Evolutionary conservation across 1,140 invertebrate species (phyloP), one percentile per base, ranked within the genome.

Genomic region (Scylla paramamosain): DNA sequence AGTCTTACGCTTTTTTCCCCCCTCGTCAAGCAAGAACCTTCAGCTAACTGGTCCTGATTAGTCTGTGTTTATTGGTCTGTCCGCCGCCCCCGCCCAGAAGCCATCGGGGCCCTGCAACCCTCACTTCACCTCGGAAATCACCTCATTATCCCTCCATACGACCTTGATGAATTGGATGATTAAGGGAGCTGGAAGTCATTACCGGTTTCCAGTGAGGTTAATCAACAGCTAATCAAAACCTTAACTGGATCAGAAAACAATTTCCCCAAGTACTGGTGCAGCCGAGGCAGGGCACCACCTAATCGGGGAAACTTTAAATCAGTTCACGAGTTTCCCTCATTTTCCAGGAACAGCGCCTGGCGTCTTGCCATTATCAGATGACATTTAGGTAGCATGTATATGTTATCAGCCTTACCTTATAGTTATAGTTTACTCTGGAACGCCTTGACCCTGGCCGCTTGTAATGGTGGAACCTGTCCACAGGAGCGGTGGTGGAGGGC

Each of bases 351-450:
- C 52, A 59, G 52, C 20, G 52, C 20, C 20, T n/a, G 67, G 25
- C 20, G 2, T n/a, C 25, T 77, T 77, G 67, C 67, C n/a, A 20
- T 77, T n/a, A 77, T 77, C n/a, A 77, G n/a, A 7, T 77, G 67
- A 77, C 67, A 59, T 59, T 59, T 12, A 59, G 12, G 52, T 20
- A 8, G 10, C 52, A 59, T 12, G 52, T 59, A 59, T 8, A 12
- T 59, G 52, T 59, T 59, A 59, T 77, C 67, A n/a, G 6, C 29
- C 86, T 94, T 45, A 94, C 93, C 93, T 94, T 94, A 45, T 94
- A 94, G 67, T 94, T 94, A 59, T 94, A 94, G 93, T 94, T 94
- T 31, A 94, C 89, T 29, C 93, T 32, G 31, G 93, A 94, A 28
- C 93, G 77, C 52, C 89, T 77, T 32, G 93, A 94, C 87, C 93